phyloP scores from a whole-genome alignment of 2,888 invertebrate species.

The Pteria penguin region DNA sequence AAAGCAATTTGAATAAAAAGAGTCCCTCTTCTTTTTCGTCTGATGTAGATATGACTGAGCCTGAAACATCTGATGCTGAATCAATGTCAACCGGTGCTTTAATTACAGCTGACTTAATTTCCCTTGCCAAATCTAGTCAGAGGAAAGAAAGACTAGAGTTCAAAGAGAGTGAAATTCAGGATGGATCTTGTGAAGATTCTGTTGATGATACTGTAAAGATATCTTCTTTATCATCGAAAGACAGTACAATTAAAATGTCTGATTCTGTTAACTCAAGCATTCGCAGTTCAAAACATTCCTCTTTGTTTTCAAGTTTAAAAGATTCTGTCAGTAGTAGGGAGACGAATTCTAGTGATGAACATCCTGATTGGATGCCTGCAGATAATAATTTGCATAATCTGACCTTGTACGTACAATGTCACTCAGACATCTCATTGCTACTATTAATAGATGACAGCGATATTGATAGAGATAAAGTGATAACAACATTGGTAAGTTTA shows the following conservation, averaged over 20 bases:
- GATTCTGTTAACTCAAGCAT: conserved; percentile 13
- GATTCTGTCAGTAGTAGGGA: conserved; percentile 7
- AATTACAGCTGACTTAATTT: not conserved
- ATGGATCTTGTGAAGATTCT: not conserved
- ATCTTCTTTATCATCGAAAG: not conserved
- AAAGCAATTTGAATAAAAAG: not conserved
- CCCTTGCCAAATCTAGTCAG: not conserved
- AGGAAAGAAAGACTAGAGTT: not conserved
- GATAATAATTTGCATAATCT: conserved; percentile 61
- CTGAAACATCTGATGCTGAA: not conserved
- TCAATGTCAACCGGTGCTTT: not conserved
- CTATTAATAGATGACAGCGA: conserved; percentile 64
- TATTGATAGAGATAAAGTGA: conserved; percentile 55
- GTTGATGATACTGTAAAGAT: not conserved
- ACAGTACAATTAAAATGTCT: not conserved
- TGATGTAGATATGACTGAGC: not conserved
- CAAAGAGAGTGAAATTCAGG: not conserved
- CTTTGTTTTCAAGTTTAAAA: conserved; percentile 9
- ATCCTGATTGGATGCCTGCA: conserved; percentile 51
- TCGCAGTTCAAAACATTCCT: conserved; percentile 11
- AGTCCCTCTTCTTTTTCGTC: not conserved
- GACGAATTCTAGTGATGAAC: not conserved
- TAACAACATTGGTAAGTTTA: too few relatives aligned
- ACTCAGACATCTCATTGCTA: conserved; percentile 70
- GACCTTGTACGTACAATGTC: conserved; percentile 71